Evolutionary conservation across 1,140 invertebrate genomes (phyloP).

Genomic region (Tetranychus cinnabarinus): DNA sequence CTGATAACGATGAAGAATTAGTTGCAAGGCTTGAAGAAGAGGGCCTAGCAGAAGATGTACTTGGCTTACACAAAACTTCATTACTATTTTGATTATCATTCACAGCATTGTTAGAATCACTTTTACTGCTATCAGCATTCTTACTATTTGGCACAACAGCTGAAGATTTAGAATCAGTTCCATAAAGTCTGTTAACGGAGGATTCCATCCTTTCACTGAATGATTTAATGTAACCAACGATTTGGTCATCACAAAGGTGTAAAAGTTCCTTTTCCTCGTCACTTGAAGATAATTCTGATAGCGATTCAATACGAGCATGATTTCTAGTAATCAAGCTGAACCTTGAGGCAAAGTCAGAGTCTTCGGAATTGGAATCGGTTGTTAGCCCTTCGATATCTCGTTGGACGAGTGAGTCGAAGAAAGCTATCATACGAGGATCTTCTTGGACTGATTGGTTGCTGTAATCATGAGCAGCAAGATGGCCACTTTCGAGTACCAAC

Average conservation of each 20-base stretch:
- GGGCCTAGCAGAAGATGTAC: not conserved
- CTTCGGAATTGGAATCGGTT: slow-evolving; percentile 12
- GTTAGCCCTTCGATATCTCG: slow-evolving; percentile 46
- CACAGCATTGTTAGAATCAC: too few relatives aligned
- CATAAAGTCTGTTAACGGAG: not conserved
- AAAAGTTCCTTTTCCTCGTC: not conserved
- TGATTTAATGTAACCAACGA: slow-evolving; percentile 2
- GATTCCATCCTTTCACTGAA: not conserved
- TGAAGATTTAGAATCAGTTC: not conserved
- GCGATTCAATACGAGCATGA: slow-evolving; percentile 10
- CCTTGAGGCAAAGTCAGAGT: slow-evolving; percentile 1
- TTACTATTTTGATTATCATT: not conserved
- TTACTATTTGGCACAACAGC: not conserved
- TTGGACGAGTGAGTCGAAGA: slow-evolving; percentile 78
- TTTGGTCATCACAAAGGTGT: not conserved
- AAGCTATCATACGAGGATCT: slow-evolving; percentile 83
- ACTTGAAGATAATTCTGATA: not conserved
- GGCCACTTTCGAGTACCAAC: slow-evolving; percentile 47
- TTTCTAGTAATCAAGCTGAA: not conserved
- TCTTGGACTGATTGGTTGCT: slow-evolving; percentile 59
- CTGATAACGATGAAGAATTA: not conserved
- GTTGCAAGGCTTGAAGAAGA: not conserved
- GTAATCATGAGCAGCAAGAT: slow-evolving; percentile 27
- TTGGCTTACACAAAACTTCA: not conserved
- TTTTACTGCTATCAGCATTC: too few relatives aligned